These are phyloP conservation scores for Danio aesculapii DNA, from an alignment of 2,797 vertebrate species.

Conservation along the genomic window DNA sequence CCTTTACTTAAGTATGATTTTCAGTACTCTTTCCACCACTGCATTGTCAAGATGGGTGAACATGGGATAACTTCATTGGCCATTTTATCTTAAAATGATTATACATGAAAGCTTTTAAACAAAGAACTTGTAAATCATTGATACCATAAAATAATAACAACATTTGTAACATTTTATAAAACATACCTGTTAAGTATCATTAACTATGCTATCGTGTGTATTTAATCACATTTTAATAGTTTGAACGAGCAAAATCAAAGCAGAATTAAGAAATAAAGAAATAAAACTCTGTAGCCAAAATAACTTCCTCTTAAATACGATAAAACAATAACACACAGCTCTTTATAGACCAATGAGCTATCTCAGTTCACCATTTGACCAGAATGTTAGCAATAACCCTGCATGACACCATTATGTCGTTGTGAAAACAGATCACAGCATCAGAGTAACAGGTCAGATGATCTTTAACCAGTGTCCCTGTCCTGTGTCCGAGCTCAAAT, in stretches of 20 bases:
- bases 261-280: background rate
- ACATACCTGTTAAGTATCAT: background rate
- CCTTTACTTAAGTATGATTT: no score
- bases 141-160: background rate
- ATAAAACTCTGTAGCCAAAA: background rate
- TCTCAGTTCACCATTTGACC: background rate
- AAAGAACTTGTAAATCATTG: background rate
- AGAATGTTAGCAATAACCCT: background rate
- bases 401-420: background rate
- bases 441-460: constrained; percentile 35
- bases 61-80: background rate
- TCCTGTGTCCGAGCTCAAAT: constrained; percentile 20
- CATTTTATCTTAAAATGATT: background rate
- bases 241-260: background rate
- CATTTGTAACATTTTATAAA: background rate
- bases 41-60: background rate
- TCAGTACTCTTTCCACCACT: no score
- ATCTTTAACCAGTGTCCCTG: constrained; percentile 36
- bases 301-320: background rate
- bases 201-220: background rate
- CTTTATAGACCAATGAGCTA: background rate
- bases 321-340: background rate
- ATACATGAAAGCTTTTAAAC: background rate
- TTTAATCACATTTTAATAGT: background rate
- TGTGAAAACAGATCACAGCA: constrained; percentile 27